Percentiles rank a stretch among this genome's conserved stretches.
phyloP scores from a whole-genome alignment of 2,113 vertebrate genomes.

The Spizaetus ornatus region DNA sequence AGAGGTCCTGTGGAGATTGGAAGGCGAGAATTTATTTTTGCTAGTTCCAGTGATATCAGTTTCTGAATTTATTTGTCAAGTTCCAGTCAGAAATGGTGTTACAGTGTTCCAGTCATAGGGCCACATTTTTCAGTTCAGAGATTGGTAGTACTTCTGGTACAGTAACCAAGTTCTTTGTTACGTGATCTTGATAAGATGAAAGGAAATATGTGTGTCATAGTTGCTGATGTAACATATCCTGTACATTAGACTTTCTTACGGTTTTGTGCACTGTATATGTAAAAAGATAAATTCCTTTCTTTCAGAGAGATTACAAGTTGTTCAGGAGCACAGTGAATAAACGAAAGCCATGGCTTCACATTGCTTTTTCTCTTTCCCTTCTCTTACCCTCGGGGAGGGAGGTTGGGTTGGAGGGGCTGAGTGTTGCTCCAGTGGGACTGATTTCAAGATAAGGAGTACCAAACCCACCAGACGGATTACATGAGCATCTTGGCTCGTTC shows the following conservation, averaged over 20 bases:
- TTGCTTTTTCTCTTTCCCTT: background rate
- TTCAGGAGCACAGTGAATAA: background rate
- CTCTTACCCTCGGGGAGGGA: background rate
- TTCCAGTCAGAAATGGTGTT: background rate
- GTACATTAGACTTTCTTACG: background rate
- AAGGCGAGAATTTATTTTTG: background rate
- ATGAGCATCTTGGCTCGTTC: background rate
- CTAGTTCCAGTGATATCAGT: background rate
- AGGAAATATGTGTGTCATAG: background rate
- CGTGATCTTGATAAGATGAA: background rate
- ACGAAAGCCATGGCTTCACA: background rate
- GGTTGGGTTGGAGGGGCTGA: fast-evolving
- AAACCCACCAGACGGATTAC: background rate
- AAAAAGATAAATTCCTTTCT: background rate
- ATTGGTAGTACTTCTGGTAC: background rate
- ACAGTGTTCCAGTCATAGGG: background rate
- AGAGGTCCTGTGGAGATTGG: background rate
- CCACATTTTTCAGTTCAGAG: background rate
- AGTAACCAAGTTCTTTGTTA: background rate
- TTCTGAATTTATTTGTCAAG: background rate
- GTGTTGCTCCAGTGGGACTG: background rate
- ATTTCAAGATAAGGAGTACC: background rate
- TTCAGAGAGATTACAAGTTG: background rate
- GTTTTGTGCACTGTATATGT: background rate
- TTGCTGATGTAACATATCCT: background rate